Conservation (phyloP, 35 echinoderm and acorn worm genomes). For the Chiridota heheva region DNA sequence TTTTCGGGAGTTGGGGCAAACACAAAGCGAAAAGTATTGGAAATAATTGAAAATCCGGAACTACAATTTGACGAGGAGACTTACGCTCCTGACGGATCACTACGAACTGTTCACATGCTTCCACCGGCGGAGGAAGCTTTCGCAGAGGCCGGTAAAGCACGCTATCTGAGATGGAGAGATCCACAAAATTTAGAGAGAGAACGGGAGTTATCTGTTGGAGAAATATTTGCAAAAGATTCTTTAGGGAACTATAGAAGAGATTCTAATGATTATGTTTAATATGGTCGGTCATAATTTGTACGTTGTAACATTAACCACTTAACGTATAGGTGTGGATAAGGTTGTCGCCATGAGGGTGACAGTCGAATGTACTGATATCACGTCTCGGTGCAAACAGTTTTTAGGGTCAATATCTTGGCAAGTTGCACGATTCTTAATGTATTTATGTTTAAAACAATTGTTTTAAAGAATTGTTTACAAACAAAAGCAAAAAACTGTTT, state of each 20-base stretch:
- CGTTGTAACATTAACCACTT: too few species aligned
- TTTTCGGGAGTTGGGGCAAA: constrained; percentile 36
- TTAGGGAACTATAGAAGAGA: constrained; percentile 27
- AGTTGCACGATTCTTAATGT: too few species aligned
- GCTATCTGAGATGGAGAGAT: constrained; percentile 80
- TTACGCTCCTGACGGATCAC: constrained; percentile 82
- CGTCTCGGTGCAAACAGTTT: too few species aligned
- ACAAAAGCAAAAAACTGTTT: too few species aligned
- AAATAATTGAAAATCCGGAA: constrained; percentile 77
- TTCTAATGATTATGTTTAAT: too few species aligned
- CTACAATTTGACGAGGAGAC: constrained; percentile 76
- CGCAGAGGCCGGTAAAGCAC: constrained; percentile 70
- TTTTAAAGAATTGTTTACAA: too few species aligned
- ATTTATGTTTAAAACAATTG: too few species aligned
- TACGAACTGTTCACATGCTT: constrained; percentile 89
- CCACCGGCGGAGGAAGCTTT: constrained; percentile 60
- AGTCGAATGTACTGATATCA: too few species aligned
- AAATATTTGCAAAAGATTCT: constrained; percentile 62
- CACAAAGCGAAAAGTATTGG: constrained; percentile 36
- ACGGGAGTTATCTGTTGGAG: constrained; percentile 39
- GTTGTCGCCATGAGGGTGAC: too few species aligned
- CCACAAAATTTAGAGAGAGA: constrained; percentile 37
- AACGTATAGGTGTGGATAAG: too few species aligned
- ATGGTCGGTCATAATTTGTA: too few species aligned
- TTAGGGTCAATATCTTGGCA: too few species aligned